A percentile compares a stretch with the other conserved stretches of the same genome.
phyloP scores from a whole-genome alignment of 2,113 vertebrate species.

The Nannobrachium achirus region DNA sequence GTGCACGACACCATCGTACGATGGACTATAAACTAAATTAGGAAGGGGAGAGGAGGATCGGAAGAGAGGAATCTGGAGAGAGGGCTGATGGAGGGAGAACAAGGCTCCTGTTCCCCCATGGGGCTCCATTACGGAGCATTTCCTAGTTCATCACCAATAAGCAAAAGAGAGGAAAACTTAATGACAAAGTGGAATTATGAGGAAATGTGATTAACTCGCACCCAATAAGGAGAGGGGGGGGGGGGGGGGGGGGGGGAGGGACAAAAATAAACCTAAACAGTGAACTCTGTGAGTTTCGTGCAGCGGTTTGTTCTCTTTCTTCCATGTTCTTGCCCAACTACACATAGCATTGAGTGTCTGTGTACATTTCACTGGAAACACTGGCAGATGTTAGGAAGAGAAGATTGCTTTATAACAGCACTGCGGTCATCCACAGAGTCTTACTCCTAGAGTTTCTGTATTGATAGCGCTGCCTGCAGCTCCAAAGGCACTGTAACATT shows the following conservation, averaged over 20 bases:
- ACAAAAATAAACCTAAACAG: constrained; percentile 14
- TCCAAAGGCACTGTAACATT: not conserved
- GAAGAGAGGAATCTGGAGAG: constrained; percentile 12
- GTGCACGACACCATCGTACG: too few relatives aligned
- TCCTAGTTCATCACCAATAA: constrained; percentile 62
- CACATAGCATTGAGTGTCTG: too few relatives aligned
- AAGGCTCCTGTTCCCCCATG: constrained; percentile 48
- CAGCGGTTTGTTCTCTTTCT: not conserved
- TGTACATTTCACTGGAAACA: not conserved
- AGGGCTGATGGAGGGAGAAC: constrained; percentile 54
- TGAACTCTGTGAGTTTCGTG: not conserved
- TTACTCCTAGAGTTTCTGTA: not conserved
- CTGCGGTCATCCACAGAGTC: too few relatives aligned
- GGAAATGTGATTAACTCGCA: constrained; percentile 41
- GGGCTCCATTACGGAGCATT: constrained; percentile 63
- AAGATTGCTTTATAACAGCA: too few relatives aligned
- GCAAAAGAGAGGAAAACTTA: constrained; percentile 35
- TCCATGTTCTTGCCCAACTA: constrained; percentile 2
- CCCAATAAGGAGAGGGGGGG: constrained; percentile 5
- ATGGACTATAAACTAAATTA: constrained; percentile 7
- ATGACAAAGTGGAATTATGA: constrained; percentile 44
- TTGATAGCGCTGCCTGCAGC: not conserved
- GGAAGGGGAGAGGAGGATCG: not conserved
- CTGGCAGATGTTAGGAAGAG: not conserved
- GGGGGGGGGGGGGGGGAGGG: not conserved